A percentile compares a stretch with the other conserved stretches of the same genome.
phyloP scores from a whole-genome alignment of 1,140 invertebrate genomes.

The Drosophila auraria region DNA sequence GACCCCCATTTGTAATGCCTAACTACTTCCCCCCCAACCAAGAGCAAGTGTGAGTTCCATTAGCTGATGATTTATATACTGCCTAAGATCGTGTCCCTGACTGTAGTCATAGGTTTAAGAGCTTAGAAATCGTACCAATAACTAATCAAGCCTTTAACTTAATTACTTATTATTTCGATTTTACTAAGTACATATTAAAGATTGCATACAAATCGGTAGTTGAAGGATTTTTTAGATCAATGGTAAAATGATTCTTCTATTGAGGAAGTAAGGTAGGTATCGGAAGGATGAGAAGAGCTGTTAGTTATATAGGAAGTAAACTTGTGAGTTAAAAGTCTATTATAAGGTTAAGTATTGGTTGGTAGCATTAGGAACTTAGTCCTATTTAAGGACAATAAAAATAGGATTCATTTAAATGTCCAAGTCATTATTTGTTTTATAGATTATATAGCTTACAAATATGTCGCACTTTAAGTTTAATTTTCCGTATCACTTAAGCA shows the following conservation, averaged over 20 bases:
- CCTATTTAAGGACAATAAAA: neutral
- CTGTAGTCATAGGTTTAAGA: slow-evolving; percentile 11
- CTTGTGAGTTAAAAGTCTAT: no score
- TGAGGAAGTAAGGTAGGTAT: no score
- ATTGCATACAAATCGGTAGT: slow-evolving; percentile 3
- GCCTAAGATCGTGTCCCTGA: slow-evolving; percentile 21
- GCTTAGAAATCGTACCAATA: neutral
- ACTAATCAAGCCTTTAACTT: slow-evolving; percentile 8
- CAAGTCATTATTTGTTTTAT: neutral
- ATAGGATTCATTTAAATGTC: neutral
- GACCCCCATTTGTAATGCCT: slow-evolving; percentile 5
- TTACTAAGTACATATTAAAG: slow-evolving; percentile 24
- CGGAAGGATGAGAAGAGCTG: no score
- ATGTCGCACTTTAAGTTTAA: neutral
- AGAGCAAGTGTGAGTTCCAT: slow-evolving; percentile 22
- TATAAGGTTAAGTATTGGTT: no score
- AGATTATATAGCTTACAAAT: neutral
- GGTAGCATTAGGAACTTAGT: neutral
- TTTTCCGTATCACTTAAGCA: no score
- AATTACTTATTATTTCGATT: slow-evolving; percentile 12
- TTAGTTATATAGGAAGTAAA: neutral
- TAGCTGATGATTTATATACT: slow-evolving; percentile 31
- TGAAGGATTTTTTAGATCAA: no score
- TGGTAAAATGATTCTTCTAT: neutral
- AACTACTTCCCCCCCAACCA: slow-evolving; percentile 1